Percentiles rank a stretch among this genome's conserved stretches.
Evolutionary conservation across 2,113 vertebrate species (phyloP).

Genomic region (Protobothrops mucrosquamatus): DNA sequence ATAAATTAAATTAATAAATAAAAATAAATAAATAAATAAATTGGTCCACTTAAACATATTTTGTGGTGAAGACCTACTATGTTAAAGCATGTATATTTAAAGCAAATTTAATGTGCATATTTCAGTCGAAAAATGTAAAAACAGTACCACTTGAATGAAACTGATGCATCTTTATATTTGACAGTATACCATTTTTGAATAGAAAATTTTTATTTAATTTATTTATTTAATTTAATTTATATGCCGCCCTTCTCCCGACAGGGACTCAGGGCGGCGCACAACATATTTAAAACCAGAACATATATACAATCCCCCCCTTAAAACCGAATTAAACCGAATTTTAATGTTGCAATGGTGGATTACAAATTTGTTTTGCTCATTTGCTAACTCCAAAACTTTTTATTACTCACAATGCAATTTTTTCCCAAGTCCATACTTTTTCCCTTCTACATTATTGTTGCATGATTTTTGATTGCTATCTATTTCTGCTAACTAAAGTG

Average conservation of each 20-base stretch:
- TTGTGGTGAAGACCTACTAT: conserved; percentile 31
- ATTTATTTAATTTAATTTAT: no score
- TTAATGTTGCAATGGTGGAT: not conserved
- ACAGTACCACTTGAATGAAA: not conserved
- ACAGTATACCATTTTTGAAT: conserved; percentile 9
- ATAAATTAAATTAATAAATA: no score
- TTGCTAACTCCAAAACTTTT: not conserved
- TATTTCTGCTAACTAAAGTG: not conserved
- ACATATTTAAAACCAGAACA: no score
- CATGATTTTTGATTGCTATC: not conserved
- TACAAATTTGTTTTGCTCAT: not conserved
- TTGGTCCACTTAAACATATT: not conserved
- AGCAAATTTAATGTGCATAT: conserved; percentile 49
- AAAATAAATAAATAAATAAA: no score
- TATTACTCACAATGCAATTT: not conserved
- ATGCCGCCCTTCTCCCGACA: no score
- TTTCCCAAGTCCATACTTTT: not conserved
- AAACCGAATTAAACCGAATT: no score
- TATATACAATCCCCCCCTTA: no score
- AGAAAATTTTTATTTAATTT: no score
- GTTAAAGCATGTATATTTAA: conserved; percentile 50
- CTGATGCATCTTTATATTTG: not conserved
- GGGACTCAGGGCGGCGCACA: no score
- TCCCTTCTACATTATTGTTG: not conserved
- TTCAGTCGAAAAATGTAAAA: conserved; percentile 43